Evolutionary conservation across 2,113 vertebrate genomes (phyloP), one percentile per base, ranked within the genome.

Genomic region (Copsychus sechellarum): DNA sequence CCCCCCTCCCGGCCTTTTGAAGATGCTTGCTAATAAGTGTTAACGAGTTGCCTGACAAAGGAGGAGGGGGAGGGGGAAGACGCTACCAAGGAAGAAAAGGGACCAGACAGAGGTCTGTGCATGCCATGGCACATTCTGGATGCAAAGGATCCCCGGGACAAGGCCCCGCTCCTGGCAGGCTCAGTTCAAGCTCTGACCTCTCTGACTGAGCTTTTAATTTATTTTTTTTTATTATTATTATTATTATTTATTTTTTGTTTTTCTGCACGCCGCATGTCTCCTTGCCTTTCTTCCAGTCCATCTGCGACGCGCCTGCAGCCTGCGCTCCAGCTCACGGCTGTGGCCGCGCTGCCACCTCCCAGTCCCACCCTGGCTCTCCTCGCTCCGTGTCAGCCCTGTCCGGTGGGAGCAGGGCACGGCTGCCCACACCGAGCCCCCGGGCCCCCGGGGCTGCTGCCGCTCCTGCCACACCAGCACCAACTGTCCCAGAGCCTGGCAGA

Each of bases 21-120:
- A 96, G 95, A 94, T 96, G 93, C 92, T 93, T 96, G 95, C 93
- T 96, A 95, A 95, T 95, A 96, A 93, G 94, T 93, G 94, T 97
- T 96, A 97, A 96, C 94, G 92, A 96, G 92, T 95, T 93, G 81
- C 90, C 76, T 94, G 92, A 94, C 94, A 96, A 96, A 96, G 85
- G 82, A 92, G 72, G 28, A 89, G 86, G 88, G 81, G 90, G 86
- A 93, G 42, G 81, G 82, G 84, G 56, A 81, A 77, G 60, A 90
- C 78, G 80, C 79, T 74, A 45, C 38, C 21, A 58, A 80, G 81
- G 77, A 92, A 95, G 87, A 93, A 95, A 97, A 94, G 47, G 67
- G 54, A 92, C 71, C 64, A 92, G 93, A 76, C 86, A 43, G 67
- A 90, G 67, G 38, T 69, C 87, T 96, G 76, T 77, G 90, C 81